These are phyloP conservation scores for Platycercus adscitus DNA, from an alignment of 2,113 vertebrate genomes.

Conservation along the genomic window DNA sequence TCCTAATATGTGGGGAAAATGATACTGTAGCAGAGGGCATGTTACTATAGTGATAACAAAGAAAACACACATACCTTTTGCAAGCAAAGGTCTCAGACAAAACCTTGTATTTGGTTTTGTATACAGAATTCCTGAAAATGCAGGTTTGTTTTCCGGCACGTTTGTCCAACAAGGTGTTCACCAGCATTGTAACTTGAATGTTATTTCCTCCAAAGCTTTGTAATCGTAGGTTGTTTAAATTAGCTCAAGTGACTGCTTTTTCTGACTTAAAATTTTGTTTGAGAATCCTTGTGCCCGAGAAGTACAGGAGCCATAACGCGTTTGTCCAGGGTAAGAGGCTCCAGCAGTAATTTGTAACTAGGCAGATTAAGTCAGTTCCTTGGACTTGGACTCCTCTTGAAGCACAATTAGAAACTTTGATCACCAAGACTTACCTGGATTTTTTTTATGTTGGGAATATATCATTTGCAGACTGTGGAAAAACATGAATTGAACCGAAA, in stretches of 20 bases:
- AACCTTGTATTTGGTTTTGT: neutral
- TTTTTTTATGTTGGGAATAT: neutral
- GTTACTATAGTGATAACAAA: neutral
- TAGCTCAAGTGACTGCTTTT: neutral
- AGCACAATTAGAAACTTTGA: neutral
- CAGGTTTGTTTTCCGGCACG: neutral
- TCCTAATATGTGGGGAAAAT: neutral
- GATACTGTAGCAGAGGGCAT: neutral
- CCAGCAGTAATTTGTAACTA: neutral
- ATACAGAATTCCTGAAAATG: neutral
- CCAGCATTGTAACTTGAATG: neutral
- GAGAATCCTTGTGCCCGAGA: neutral
- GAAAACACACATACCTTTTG: neutral
- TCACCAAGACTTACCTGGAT: neutral
- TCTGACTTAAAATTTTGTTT: neutral
- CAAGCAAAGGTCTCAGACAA: neutral
- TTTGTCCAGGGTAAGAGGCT: neutral
- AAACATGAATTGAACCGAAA: neutral
- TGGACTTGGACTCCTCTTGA: neutral
- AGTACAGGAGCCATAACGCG: accelerated
- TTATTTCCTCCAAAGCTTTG: neutral
- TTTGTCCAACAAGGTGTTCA: neutral
- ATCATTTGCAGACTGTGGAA: neutral
- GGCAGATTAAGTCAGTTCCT: neutral
- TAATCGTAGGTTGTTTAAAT: neutral